Conservation (phyloP, 2,797 vertebrate species). For the Argentina silus region DNA sequence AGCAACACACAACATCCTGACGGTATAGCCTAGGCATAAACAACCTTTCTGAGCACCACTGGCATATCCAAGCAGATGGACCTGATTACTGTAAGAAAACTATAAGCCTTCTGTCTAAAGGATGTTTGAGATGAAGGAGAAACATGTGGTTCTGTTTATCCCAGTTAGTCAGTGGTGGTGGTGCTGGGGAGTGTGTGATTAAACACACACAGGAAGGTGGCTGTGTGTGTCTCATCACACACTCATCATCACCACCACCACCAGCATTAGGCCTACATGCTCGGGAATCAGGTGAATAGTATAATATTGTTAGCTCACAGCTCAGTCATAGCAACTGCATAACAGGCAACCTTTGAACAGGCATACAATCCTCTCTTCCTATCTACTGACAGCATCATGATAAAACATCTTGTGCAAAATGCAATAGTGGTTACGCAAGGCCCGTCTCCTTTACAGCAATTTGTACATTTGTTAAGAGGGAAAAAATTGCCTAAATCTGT, state of each 20-base stretch:
- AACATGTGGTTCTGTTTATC: background rate
- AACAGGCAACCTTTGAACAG: slow-evolving; percentile 46
- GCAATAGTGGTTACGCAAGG: slow-evolving; percentile 52
- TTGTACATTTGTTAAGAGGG: slow-evolving; percentile 23
- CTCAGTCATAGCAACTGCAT: background rate
- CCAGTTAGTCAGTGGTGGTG: background rate
- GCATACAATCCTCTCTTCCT: background rate
- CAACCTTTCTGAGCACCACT: background rate
- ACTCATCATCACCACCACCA: background rate
- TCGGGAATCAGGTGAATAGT: background rate
- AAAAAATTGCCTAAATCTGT: background rate
- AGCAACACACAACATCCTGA: background rate
- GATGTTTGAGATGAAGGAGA: background rate
- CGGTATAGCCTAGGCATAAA: background rate
- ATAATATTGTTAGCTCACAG: too few species aligned
- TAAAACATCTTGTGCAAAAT: slow-evolving; percentile 44
- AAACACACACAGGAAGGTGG: background rate
- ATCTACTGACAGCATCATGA: slow-evolving; percentile 36
- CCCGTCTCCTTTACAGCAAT: slow-evolving; percentile 17
- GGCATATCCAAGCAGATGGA: background rate
- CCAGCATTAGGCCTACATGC: too few species aligned
- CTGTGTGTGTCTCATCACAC: background rate
- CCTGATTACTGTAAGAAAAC: background rate
- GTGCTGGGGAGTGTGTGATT: too few species aligned
- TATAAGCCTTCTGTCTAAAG: background rate